A percentile compares a stretch with the other conserved stretches of the same genome.
phyloP scores from a whole-genome alignment of 2,113 vertebrate species.

The Sakesphorus luctuosus region DNA sequence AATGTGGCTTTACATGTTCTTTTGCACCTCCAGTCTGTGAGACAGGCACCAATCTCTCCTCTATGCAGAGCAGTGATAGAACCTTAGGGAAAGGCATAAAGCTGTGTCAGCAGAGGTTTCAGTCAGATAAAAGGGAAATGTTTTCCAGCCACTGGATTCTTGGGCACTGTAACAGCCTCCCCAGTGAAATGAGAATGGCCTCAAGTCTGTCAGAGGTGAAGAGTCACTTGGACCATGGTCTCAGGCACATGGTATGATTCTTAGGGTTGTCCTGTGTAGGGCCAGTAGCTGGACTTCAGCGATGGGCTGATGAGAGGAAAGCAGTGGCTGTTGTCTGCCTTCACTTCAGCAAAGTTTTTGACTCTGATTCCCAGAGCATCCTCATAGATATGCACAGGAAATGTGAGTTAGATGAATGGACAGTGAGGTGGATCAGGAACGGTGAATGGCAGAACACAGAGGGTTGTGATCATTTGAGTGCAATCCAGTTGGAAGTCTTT shows the following conservation, averaged over 20 bases:
- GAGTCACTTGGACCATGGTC: neutral
- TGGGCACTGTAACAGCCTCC: neutral
- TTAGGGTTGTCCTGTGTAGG: neutral
- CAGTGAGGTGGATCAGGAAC: neutral
- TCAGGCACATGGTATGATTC: neutral
- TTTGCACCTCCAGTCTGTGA: neutral
- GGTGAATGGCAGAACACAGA: neutral
- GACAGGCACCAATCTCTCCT: neutral
- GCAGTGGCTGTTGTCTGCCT: fast-evolving
- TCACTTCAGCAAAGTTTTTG: neutral
- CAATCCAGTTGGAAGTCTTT: neutral
- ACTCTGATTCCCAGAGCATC: no score
- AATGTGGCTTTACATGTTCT: fast-evolving
- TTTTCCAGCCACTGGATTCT: fast-evolving
- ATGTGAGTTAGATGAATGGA: neutral
- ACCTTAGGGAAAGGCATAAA: neutral
- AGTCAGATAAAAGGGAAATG: neutral
- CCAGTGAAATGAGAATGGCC: no score
- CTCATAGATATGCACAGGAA: neutral
- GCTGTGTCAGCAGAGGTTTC: neutral
- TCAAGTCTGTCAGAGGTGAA: neutral
- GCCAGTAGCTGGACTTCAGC: neutral
- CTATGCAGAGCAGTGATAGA: neutral
- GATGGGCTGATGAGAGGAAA: neutral
- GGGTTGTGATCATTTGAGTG: neutral